These are phyloP conservation scores for Armadillidium nasatum DNA, from an alignment of 1,140 invertebrate species.

Conservation along the genomic window DNA sequence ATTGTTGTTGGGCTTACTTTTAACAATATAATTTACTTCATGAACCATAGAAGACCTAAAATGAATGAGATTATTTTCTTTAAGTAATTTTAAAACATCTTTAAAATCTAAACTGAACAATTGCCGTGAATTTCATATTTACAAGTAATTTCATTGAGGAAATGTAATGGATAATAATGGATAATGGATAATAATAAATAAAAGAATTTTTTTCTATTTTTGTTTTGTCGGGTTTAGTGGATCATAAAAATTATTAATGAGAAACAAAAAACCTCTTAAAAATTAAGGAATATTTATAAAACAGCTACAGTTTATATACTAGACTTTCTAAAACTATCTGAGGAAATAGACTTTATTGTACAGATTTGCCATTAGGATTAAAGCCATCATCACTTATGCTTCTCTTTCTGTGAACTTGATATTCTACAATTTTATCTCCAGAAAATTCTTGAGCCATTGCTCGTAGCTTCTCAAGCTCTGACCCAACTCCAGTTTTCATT, in stretches of 20 bases:
- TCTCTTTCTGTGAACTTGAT: neutral
- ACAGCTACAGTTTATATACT: neutral
- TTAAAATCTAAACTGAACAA: neutral
- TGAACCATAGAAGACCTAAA: too few relatives aligned
- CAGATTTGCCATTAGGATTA: neutral
- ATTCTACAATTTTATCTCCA: neutral
- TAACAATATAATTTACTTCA: too few relatives aligned
- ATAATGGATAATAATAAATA: too few relatives aligned
- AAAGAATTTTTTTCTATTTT: too few relatives aligned
- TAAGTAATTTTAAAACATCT: too few relatives aligned
- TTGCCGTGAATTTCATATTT: neutral
- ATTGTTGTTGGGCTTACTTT: too few relatives aligned
- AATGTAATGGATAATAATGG: too few relatives aligned
- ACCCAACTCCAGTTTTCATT: slow-evolving; percentile 58
- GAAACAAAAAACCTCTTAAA: neutral
- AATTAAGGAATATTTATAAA: neutral
- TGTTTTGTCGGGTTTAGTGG: neutral
- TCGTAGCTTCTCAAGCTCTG: slow-evolving; percentile 39
- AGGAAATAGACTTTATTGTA: too few relatives aligned
- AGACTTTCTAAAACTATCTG: neutral
- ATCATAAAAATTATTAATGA: neutral
- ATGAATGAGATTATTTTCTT: too few relatives aligned
- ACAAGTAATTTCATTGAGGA: neutral
- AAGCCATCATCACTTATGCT: neutral
- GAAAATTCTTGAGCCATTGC: slow-evolving; percentile 27